Evolutionary conservation across 2,797 vertebrate genomes (phyloP), one percentile per base, ranked within the genome.

Genomic region (Heterohyrax brucei): DNA sequence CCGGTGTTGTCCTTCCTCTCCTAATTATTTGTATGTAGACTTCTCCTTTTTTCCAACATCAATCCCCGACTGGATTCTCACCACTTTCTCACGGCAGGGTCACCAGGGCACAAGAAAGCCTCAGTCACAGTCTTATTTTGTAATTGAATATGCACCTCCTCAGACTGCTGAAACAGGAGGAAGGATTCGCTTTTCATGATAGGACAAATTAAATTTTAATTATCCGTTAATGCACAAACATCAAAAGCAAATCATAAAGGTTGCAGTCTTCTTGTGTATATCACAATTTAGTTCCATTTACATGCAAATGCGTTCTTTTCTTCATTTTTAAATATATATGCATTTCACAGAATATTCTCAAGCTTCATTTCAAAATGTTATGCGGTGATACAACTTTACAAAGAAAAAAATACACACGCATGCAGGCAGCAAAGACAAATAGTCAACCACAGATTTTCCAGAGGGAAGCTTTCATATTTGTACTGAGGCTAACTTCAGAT

Each of bases 151-250:
- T 96, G 72, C 96, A 97, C 86, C 89, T 97, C 72, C 97, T 96
- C 96, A 98, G 93, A 96, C 81, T 97, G 90, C 89, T 96, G 94
- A 95, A 96, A 97, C 30, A 89, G 97, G 97, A 98, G 97, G 98
- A 98, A 98, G 96, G 98, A 98, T 98, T 98, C 98, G 87, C 91
- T 98, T 98, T 98, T 97, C 94, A 98, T 98, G 96, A 89, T 84
- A 97, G 96, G 70, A 97, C 95, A 98, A 98, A 98, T 98, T 98
- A 98, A 98, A 98, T 97, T 98, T 98, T 98, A 98, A 98, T 98
- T 98, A 97, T 97, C 97, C 97, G 76, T 97, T 97, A 98, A 98
- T 98, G 98, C 90, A 98, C 94, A 98, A 98, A 98, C 98, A 98
- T 98, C 98, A 98, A 97, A 98, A 98, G 97, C 95, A 98, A 97